phyloP scores from a whole-genome alignment of 2,888 invertebrate species.

The Agrochola circellaris region DNA sequence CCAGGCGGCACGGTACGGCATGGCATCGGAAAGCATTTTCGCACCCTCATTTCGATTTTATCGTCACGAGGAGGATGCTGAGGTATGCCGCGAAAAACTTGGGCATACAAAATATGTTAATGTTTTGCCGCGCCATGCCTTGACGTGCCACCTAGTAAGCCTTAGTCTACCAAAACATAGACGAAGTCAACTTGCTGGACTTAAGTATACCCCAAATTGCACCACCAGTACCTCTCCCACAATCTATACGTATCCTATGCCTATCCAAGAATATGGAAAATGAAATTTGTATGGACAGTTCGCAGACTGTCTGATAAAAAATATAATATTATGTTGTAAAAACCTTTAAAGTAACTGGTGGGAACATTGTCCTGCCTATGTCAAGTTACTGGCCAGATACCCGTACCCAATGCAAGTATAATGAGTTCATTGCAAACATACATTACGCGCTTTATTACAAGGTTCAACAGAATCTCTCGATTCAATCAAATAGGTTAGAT shows the following conservation, averaged over 20 bases:
- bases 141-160: no score
- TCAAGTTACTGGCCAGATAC: constrained; percentile 28
- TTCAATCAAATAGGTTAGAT: constrained; percentile 22
- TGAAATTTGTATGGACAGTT: neutral
- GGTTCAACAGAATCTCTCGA: constrained; percentile 40
- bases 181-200: no score
- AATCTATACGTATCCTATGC: neutral
- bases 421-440: constrained; percentile 60
- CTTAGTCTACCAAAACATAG: no score
- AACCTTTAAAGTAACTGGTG: constrained; percentile 26
- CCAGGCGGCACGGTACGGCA: no score
- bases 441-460: constrained; percentile 39
- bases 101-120: no score
- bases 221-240: neutral
- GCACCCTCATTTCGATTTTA: no score
- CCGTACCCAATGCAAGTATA: constrained; percentile 48
- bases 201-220: neutral
- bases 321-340: constrained; percentile 1
- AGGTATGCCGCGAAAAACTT: no score
- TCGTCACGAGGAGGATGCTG: no score
- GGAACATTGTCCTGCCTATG: constrained; percentile 25
- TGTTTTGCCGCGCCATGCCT: no score
- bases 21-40: no score
- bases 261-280: neutral
- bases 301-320: neutral